Conservation (phyloP, 2,888 invertebrate species). For the Lochmaea crataegi region DNA sequence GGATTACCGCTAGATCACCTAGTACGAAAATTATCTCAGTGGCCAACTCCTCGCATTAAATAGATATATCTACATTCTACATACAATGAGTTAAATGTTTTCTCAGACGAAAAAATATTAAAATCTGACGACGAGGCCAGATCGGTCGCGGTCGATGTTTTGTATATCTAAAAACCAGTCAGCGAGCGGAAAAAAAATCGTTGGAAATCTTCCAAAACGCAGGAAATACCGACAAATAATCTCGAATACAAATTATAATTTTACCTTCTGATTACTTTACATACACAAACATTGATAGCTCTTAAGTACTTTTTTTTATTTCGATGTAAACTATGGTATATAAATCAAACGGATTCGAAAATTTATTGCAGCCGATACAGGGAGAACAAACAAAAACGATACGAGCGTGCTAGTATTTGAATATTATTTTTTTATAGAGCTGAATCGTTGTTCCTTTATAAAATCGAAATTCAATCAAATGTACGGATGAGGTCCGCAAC, state of each 20-base stretch:
- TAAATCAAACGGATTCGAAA: neutral
- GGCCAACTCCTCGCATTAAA: too few species aligned
- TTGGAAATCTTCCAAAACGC: conserved; percentile 15
- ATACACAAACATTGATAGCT: neutral
- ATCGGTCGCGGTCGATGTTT: neutral
- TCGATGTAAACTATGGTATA: conserved; percentile 1
- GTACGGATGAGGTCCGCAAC: too few species aligned
- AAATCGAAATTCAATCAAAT: too few species aligned
- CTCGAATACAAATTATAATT: conserved; percentile 15
- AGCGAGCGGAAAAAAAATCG: conserved; percentile 6
- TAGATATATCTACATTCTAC: too few species aligned
- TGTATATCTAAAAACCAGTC: conserved; percentile 7
- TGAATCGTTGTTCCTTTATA: too few species aligned
- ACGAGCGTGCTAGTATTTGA: too few species aligned
- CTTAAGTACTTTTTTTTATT: conserved; percentile 9
- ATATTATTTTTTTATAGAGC: too few species aligned
- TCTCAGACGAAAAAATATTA: conserved; percentile 8
- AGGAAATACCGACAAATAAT: conserved; percentile 11
- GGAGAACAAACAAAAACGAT: too few species aligned
- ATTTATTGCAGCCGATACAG: too few species aligned
- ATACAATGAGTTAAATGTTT: neutral
- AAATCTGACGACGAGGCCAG: conserved; percentile 3
- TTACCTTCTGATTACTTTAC: conserved; percentile 18
- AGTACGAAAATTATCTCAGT: too few species aligned
- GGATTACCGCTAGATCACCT: too few species aligned